Evolutionary conservation across 1,140 invertebrate species (phyloP), one percentile per base, ranked within the genome.

Genomic region (Neodiprion pinetum): DNA sequence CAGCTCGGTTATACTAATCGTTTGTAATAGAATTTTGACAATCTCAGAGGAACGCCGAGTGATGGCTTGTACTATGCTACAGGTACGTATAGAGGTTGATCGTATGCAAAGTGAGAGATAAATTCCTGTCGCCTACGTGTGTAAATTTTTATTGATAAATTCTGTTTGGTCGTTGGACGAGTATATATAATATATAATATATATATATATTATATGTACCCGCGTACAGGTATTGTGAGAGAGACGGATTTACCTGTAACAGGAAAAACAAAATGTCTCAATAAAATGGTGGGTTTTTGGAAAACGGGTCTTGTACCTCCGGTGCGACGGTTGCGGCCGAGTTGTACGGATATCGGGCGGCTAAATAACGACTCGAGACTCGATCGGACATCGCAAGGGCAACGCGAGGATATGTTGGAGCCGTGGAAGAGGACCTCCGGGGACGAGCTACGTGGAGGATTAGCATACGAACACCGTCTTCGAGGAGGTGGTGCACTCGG

Each of bases 401-500:
- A 61, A 0, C 53, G 11, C 9, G 53, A 61, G 53, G 53, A 61
- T 5, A 61, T 61, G 53, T 61, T 61, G 53, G 11, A 12, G 11
- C 28, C 28, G 53, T 8, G 53, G 53, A 17, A 61, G 11, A 61
- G 53, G 53, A 61, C 53, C 53, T 61, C 53, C 53, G 53, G 53
- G 53, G 53, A 61, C 53, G 53, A 61, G 53, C 11, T 61, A 61
- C 53, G 53, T 9, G 53, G 53, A 61, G 53, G 53, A 61, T 61
- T 61, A 61, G 53, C 53, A 61, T 61, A 61, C 53, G 53, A 61
- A 61, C 53, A 61, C 53, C 53, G 53, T 61, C 53, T 61, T 61
- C 53, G n/a, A 61, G n/a, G 53, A 61, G 53, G 53, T 61, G 53
- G 53, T 61, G 53, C 53, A 61, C 53, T 61, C 53, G 11, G 53